Evolutionary conservation across 2,113 vertebrate species (phyloP).

Genomic region (Hypanus sabinus): DNA sequence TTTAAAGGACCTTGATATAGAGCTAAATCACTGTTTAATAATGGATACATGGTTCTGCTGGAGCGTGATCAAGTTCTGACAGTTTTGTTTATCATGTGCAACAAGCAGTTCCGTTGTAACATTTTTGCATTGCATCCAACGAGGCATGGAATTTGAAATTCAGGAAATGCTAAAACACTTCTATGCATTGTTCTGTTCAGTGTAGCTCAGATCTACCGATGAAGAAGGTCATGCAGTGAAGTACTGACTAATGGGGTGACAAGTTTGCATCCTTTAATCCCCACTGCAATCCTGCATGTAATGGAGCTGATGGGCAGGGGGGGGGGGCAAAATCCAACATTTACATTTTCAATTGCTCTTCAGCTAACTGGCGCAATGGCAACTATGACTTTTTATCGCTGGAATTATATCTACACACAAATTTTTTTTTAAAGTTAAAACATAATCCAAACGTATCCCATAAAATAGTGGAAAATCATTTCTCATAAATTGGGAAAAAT

Average conservation of each 20-base stretch:
- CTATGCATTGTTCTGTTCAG: background rate
- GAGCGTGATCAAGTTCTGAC: constrained; percentile 4
- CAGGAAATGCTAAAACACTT: constrained; percentile 20
- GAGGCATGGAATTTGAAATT: constrained; percentile 6
- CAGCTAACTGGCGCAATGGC: background rate
- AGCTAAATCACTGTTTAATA: constrained; percentile 19
- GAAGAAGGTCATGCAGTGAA: background rate
- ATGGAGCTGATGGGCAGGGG: background rate
- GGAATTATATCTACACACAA: background rate
- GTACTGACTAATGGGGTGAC: background rate
- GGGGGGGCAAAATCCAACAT: background rate
- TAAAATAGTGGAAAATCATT: background rate
- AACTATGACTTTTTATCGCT: background rate
- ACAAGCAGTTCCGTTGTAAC: constrained; percentile 19
- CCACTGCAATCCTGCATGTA: background rate
- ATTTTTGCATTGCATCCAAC: background rate
- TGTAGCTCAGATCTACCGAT: background rate
- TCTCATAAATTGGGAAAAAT: background rate
- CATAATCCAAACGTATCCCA: background rate
- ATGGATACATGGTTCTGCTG: background rate
- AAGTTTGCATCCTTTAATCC: background rate
- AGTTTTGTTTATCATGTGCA: background rate
- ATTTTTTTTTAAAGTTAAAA: background rate
- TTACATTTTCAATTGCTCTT: background rate
- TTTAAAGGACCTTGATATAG: background rate